Base-by-base conservation (phyloP, 1,140 invertebrate genomes). In the Drosophila nigrodunni region DNA sequence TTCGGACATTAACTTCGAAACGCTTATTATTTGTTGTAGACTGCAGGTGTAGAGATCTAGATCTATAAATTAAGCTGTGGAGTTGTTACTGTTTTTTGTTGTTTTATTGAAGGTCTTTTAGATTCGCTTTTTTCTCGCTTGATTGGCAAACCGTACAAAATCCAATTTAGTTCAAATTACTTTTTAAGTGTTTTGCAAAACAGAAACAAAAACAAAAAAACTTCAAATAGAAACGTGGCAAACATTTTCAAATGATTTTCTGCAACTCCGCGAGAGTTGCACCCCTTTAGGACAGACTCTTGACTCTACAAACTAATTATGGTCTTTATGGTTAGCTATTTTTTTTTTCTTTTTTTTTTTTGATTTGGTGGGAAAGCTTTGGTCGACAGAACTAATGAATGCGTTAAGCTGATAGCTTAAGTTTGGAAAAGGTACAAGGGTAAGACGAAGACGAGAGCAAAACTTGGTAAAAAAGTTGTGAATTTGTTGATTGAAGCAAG, bases 91-190 rank as follows among this genome's bases (percentile, higher is more conserved):
- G 50, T 30, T 64, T 54, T 43, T 41, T 57, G 13, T 10, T 43
- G 50, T 30, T 64, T 54, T 43, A 34, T 39, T 35, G 73, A 78
- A 72, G 69, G 77, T 54, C 78, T 83, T 74, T 77, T 77, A 80
- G 76, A 57, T 71, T 74, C 73, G 80, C 58, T 86, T 81, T 81
- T 52, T 54, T 54, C 13, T 37, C 68, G 82, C 64, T 86, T 82
- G 83, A 87, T 87, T 87, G 72, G 76, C 80, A 74, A 79, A 57
- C 72, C 66, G 75, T 69, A 73, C 62, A 74, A 88, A 71, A 88
- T 87, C 83, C 68, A 88, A 87, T 87, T 87, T 88, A 74, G 83
- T 88, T 88, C 60, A 89, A 87, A 87, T 87, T 88, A 86, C 77
- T 83, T 87, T 87, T 88, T 83, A 88, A 87, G 80, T 77, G 83